Base-by-base conservation (phyloP, 1,140 invertebrate genomes). In the Geopemphigus sp. region DNA sequence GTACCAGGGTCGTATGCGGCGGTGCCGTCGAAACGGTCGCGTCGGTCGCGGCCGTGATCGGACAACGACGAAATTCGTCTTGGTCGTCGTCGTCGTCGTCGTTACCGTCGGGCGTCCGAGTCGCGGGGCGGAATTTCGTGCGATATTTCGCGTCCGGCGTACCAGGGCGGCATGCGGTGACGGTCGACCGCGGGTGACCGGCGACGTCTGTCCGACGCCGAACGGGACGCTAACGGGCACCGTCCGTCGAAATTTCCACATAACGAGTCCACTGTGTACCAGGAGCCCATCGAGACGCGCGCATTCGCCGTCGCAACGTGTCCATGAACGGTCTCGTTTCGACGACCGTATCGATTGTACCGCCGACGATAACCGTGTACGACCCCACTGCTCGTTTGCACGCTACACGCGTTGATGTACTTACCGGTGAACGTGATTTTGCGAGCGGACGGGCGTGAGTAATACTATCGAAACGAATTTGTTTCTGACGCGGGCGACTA, bases 121-220 rank as follows among this genome's bases (percentile, higher is more conserved):
- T 39, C 32, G 59, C 3, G 24, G 47, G 72, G n/a, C 72, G 72
- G 32, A 59, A 78, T 26, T 78, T 39, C 74, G 59, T 78, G 74
- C 74, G 74, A 78, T 78, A 78, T 78, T 78, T 78, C 74, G 74
- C 56, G 74, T 78, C 17, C 5, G 10, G 56, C n/a, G 22, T 78
- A 78, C 74, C 74, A 78, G 74, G 74, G 24, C 10, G 17, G 0
- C 15, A 78, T 78, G 73, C 57, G 24, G 1, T 8, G 2, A 59
- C n/a, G 19, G 39, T 17, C 15, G 29, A n/a, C n/a, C n/a, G n/a
- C n/a, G n/a, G n/a, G n/a, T n/a, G 11, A 3, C 17, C 57, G 22
- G 22, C 39, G 56, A 22, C 73, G 0, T 0, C 32, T n/a, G 32
- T 39, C 29, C 15, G 59, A 14, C 12, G n/a, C 53, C 66, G 45